Evolutionary conservation across 2,797 vertebrate genomes (phyloP), one percentile per base, ranked within the genome.

Genomic region (Hyperoplus lanceolatus): DNA sequence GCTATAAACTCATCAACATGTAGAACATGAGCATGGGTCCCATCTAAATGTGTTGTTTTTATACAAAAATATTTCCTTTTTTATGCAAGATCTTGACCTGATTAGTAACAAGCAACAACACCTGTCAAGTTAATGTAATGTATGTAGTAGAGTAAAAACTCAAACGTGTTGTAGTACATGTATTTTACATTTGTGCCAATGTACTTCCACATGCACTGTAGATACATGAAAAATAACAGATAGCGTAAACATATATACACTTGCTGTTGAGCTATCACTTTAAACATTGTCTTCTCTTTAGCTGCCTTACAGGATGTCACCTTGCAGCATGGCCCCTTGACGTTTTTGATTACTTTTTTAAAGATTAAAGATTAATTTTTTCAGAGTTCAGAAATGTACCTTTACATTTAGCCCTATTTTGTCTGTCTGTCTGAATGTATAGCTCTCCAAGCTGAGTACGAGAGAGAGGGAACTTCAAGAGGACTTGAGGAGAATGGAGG

Each of bases 271-370:
- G 43, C 18, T 59, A n/a, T 58, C 14, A 16, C 39, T 70, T 58
- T 18, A 75, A 11, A 38, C 42, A 11, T 57, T 55, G 38, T 36
- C 69, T 69, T 18, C 51, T 73, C 56, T 39, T 56, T 54, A 29
- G 21, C 43, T 51, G 53, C 57, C 51, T 60, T 36, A 60, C 11
- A 62, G 9, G 65, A 69, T 71, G 64, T 60, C 48, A 56, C 51
- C 61, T 70, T 29, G 42, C 70, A 39, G 45, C 38, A 29, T 13
- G 39, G 42, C 45, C 61, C 70, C 71, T 45, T 82, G 70, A 70
- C 73, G 60, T 79, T 76, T 86, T 60, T 21, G 56, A 79, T 83
- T 72, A 79, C 50, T 77, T 75, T 80, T 74, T 43, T 29, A 29
- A 29, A 75, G 56, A 81, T 77, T n/a, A n/a, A n/a, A n/a, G n/a